These are phyloP conservation scores for Amphiura filiformis DNA, from an alignment of 35 echinoderm and acorn worm genomes.

Conservation along the genomic window DNA sequence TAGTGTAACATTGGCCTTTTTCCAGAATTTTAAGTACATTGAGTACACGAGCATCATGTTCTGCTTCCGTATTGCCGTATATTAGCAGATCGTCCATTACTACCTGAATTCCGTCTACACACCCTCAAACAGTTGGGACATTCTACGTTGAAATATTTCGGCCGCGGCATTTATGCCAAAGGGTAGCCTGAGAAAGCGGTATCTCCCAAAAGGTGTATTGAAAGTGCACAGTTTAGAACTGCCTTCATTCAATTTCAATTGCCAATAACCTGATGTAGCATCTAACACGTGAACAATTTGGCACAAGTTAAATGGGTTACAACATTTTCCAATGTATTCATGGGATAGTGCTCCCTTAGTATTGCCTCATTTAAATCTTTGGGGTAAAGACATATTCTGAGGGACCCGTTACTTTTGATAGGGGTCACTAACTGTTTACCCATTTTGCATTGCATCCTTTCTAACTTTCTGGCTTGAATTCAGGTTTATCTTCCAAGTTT, in stretches of 20 bases:
- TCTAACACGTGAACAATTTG: slow-evolving; percentile 41
- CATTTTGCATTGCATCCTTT: slow-evolving; percentile 52
- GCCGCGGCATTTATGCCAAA: slow-evolving; percentile 33
- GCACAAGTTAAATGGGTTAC: slow-evolving; percentile 24
- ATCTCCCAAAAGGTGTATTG: slow-evolving; percentile 48
- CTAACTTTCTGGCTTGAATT: slow-evolving; percentile 31
- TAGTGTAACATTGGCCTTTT: slow-evolving; percentile 44
- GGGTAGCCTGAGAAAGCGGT: slow-evolving; percentile 33
- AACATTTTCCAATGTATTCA: slow-evolving; percentile 56
- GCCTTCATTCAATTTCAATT: slow-evolving; percentile 51
- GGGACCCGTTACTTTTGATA: slow-evolving; percentile 33
- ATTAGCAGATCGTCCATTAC: slow-evolving; percentile 56
- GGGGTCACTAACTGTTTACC: slow-evolving; percentile 23
- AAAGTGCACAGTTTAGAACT: slow-evolving; percentile 50
- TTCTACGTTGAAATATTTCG: slow-evolving; percentile 55
- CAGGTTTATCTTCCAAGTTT: slow-evolving; percentile 27
- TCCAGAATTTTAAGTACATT: slow-evolving; percentile 27
- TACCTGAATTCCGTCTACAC: slow-evolving; percentile 47
- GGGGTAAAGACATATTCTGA: slow-evolving; percentile 52
- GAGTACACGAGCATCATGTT: slow-evolving; percentile 32
- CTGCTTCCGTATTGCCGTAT: slow-evolving; percentile 21
- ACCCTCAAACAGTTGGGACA: slow-evolving; percentile 34
- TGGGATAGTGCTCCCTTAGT: no score
- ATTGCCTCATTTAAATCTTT: slow-evolving; percentile 56
- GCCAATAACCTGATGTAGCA: slow-evolving; percentile 62